phyloP scores from a whole-genome alignment of 2,797 vertebrate genomes.

The Clarias fuscus region DNA sequence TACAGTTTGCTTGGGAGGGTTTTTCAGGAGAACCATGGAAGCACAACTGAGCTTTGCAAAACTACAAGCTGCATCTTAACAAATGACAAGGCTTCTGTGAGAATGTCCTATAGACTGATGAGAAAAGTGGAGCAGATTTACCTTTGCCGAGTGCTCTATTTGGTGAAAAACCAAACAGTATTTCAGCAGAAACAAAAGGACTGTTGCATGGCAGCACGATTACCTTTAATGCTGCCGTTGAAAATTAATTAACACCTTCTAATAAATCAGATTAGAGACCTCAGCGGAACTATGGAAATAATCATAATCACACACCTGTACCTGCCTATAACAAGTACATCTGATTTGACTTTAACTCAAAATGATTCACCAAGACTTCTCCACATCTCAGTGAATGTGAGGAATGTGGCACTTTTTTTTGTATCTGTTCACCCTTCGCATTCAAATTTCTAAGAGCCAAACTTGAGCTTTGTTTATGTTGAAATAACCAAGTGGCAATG shows the following conservation, averaged over 20 bases:
- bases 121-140: too few relatives aligned
- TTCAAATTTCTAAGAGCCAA: neutral
- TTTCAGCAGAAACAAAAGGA: too few relatives aligned
- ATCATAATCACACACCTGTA: neutral
- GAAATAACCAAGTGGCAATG: neutral
- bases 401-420: neutral
- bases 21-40: too few relatives aligned
- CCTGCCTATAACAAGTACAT: neutral
- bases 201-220: too few relatives aligned
- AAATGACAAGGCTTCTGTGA: too few relatives aligned
- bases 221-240: neutral
- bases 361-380: neutral
- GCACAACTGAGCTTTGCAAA: too few relatives aligned
- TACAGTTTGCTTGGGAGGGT: too few relatives aligned
- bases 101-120: too few relatives aligned
- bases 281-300: neutral
- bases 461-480: neutral
- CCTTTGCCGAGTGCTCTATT: too few relatives aligned
- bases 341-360: neutral
- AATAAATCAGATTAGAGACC: neutral
- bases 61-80: too few relatives aligned
- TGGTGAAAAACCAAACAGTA: too few relatives aligned
- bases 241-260: neutral
- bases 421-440: neutral
- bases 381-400: neutral